Conservation (phyloP, 2,888 invertebrate species). For the Dioctria rufipes region DNA sequence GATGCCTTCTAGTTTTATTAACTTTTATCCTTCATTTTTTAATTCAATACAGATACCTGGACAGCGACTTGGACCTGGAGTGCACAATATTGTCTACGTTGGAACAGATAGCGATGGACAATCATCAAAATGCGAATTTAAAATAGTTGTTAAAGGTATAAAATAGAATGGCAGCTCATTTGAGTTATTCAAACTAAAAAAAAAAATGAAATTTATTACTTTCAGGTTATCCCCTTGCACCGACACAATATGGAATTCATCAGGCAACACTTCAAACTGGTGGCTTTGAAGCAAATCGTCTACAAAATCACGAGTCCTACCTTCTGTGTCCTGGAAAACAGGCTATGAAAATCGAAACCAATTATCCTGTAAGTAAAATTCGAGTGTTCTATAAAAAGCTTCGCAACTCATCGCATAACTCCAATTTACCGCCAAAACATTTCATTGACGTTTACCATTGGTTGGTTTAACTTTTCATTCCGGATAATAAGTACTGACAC, state of each 20-base stretch:
- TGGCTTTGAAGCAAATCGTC: constrained; percentile 54
- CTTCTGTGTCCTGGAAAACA: constrained; percentile 68
- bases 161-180: neutral
- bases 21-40: too few relatives aligned
- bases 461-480: constrained; percentile 52
- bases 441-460: constrained; percentile 62
- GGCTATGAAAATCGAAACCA: constrained; percentile 67
- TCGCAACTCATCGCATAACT: constrained; percentile 30
- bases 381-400: constrained; percentile 59
- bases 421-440: constrained; percentile 58
- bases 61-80: constrained; percentile 74
- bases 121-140: constrained; percentile 77
- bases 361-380: constrained; percentile 68
- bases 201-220: neutral
- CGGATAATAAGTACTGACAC: too few relatives aligned
- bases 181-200: neutral
- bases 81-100: constrained; percentile 77
- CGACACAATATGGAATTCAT: constrained; percentile 17
- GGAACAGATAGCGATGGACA: constrained; percentile 78
- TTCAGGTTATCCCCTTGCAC: constrained; percentile 56
- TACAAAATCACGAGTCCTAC: constrained; percentile 66
- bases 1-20: too few relatives aligned
- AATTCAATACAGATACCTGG: constrained; percentile 74
- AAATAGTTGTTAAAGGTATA: constrained; percentile 75
- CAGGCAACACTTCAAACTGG: neutral